Evolutionary conservation across 64 coral and sea anemone genomes (phyloP).

Genomic region (Hydrozoanthus tunicans): DNA sequence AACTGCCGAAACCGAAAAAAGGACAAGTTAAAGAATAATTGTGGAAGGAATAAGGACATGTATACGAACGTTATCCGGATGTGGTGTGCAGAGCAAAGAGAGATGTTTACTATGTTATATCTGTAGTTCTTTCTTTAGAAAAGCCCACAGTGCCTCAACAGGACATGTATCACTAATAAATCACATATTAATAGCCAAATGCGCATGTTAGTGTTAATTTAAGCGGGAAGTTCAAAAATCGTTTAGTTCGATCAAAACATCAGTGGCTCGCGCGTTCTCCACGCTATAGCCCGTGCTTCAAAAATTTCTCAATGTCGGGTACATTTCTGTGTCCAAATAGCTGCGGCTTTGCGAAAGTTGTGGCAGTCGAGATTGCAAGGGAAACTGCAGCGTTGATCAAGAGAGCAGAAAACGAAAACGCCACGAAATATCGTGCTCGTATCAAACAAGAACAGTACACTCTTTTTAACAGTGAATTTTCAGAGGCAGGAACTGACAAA

Average conservation of each 20-base stretch:
- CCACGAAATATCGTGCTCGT: conserved; percentile 39
- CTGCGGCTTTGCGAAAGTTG: conserved; percentile 9
- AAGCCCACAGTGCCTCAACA: neutral
- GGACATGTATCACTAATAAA: neutral
- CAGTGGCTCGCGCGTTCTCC: neutral
- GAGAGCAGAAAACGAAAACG: conserved; percentile 35
- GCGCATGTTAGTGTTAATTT: conserved; percentile 19
- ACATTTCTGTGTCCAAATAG: neutral
- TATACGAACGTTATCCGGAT: neutral
- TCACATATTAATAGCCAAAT: neutral
- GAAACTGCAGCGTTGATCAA: neutral
- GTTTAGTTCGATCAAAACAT: conserved; percentile 3
- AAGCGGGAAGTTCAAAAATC: neutral
- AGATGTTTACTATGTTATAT: neutral
- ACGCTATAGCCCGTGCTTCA: neutral
- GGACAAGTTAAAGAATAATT: neutral
- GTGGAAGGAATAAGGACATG: neutral
- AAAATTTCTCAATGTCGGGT: neutral
- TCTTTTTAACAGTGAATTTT: conserved; percentile 10
- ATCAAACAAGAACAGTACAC: conserved; percentile 46
- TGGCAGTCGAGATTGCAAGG: conserved; percentile 30
- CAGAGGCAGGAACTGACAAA: neutral
- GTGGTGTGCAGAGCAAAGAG: neutral
- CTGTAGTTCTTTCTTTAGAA: neutral
- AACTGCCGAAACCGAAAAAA: neutral